phyloP scores from a whole-genome alignment of 2,888 invertebrate species.

The Dendrolimus houi region DNA sequence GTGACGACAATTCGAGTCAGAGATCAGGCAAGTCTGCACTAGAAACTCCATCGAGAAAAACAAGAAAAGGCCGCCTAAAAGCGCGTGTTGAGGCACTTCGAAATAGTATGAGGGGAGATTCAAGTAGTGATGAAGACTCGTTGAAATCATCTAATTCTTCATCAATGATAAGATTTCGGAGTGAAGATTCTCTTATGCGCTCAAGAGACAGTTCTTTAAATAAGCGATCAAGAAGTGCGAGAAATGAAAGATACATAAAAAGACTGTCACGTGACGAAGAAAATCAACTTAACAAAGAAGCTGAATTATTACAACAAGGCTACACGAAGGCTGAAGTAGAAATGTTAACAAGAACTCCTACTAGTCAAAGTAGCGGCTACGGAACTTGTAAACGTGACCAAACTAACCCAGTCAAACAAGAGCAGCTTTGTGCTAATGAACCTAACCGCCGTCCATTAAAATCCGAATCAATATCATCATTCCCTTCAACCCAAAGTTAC shows the following conservation, averaged over 20 bases:
- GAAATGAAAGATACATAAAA: constrained; percentile 88
- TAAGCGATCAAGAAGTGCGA: constrained; percentile 81
- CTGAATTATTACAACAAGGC: constrained; percentile 66
- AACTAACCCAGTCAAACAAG: constrained; percentile 60
- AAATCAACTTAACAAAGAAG: constrained; percentile 71
- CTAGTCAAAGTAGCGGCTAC: constrained; percentile 68
- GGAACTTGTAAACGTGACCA: constrained; percentile 66
- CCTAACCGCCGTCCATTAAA: constrained; percentile 50
- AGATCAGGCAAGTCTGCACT: constrained; percentile 60
- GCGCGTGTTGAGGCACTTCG: constrained; percentile 81
- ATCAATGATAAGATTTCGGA: constrained; percentile 80
- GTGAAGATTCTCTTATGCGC: constrained; percentile 81
- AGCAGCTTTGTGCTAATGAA: constrained; percentile 46
- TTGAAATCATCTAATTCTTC: constrained; percentile 79
- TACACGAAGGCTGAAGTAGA: constrained; percentile 72
- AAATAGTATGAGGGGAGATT: constrained; percentile 77
- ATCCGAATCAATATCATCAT: constrained; percentile 70
- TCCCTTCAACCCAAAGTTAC: constrained; percentile 70
- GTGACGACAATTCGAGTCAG: constrained; percentile 44
- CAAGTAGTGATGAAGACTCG: constrained; percentile 85
- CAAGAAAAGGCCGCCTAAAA: constrained; percentile 77
- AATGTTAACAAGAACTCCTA: constrained; percentile 70
- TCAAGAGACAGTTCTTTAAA: constrained; percentile 76
- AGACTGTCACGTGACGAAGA: constrained; percentile 84
- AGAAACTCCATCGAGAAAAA: constrained; percentile 72